Base-by-base conservation (phyloP, 2,888 invertebrate genomes). In the Chromoteleia sp. region DNA sequence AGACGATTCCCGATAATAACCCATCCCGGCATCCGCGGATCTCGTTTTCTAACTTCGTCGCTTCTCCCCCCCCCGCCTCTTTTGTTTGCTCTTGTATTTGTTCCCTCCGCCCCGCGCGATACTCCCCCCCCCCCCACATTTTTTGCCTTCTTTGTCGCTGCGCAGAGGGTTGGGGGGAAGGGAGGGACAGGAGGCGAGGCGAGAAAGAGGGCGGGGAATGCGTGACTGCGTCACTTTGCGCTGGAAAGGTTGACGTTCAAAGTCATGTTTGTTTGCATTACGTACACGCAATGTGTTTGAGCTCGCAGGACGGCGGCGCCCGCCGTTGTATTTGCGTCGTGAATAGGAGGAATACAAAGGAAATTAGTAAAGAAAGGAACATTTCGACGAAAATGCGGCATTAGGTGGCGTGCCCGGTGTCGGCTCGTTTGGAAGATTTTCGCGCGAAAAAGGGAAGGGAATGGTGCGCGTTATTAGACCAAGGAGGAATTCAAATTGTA, bases 1-100 rank as follows among this genome's bases (percentile, higher is more conserved):
- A 79, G 80, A 79, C 84, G 74, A 73, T 75, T 56, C 63, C 61
- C 74, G 45, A 82, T 63, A 77, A 79, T 29, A 33, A 33, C 33
- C 65, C 25, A 52, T 52, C 65, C 52, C 61, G n/a, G 19, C 30
- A 6, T 15, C 52, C 58, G n/a, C 56, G 12, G 12, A 68, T 45
- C 43, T n/a, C 45, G 25, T 30, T 41, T 77, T 30, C 54, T 78
- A 82, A 81, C 61, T 67, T 77, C 65, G 30, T 21, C 65, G 30
- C 36, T 68, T 19, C 29, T 21, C 2, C 6, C 7, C 25, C 41
- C 7, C 29, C 39, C 56, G 4, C 21, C 19, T 12, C 52, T 43
- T 61, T 61, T 45, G 45, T 61, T 45, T 30, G 14, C 36, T 48
- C 33, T 63, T 25, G 33, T 63, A 10, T 48, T 48, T 48, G 21